Conservation (phyloP, 2,797 vertebrate species). For the Malacoraja senta region DNA sequence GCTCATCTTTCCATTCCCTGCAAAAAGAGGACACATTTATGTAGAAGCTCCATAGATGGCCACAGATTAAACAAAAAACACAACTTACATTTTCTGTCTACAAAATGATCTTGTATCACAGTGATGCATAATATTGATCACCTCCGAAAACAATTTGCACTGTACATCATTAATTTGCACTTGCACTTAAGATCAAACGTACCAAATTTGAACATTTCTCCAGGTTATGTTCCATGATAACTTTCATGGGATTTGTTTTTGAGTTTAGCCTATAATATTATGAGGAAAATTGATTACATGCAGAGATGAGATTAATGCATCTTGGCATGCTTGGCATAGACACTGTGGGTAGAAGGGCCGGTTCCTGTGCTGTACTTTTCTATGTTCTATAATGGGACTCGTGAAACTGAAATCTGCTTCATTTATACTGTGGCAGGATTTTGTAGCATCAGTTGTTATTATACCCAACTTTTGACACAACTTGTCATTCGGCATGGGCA, state of each 20-base stretch:
- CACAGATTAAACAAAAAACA: not conserved
- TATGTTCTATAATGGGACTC: no score
- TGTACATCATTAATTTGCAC: no score
- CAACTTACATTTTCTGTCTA: not conserved
- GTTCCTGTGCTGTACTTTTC: no score
- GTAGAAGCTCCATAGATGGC: not conserved
- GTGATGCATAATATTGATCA: not conserved
- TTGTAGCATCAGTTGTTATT: not conserved
- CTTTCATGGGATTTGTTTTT: not conserved
- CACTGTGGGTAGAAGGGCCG: no score
- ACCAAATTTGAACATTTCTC: not conserved
- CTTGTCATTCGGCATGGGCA: not conserved
- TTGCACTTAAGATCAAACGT: no score
- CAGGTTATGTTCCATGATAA: not conserved
- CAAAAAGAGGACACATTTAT: slow-evolving; percentile 37
- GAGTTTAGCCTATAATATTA: not conserved
- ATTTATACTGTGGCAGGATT: not conserved
- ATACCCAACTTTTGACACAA: not conserved
- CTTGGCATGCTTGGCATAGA: no score
- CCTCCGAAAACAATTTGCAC: not conserved
- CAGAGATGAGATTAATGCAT: no score
- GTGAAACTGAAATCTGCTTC: not conserved
- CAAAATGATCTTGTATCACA: not conserved
- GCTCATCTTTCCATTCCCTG: slow-evolving; percentile 90
- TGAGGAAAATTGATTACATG: no score